These are phyloP conservation scores for Aspiorhynchus laticeps DNA, from an alignment of 2,113 vertebrate species.

Conservation along the genomic window DNA sequence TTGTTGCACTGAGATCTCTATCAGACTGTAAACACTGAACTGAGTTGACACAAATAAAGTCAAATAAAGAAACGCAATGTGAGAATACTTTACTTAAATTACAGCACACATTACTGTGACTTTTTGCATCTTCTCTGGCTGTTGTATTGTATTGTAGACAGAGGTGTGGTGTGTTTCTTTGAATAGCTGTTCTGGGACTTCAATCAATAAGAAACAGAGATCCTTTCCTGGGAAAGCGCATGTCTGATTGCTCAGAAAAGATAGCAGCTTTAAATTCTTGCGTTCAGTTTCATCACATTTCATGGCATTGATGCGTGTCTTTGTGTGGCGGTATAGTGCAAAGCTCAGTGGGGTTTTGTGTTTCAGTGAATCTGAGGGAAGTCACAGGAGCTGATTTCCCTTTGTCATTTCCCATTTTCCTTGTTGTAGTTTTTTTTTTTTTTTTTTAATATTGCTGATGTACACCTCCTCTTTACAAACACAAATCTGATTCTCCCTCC, in stretches of 20 bases:
- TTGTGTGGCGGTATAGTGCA: neutral
- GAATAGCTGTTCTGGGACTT: neutral
- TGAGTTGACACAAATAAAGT: slow-evolving; percentile 41
- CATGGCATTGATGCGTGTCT: neutral
- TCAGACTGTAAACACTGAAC: slow-evolving; percentile 6
- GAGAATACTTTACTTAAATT: slow-evolving; percentile 29
- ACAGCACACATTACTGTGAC: slow-evolving; percentile 14
- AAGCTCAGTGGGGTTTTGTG: neutral
- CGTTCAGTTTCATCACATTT: slow-evolving; percentile 5
- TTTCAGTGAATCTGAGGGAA: neutral
- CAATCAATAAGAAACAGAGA: slow-evolving; percentile 10
- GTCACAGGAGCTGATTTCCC: neutral
- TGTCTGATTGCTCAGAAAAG: slow-evolving; percentile 23
- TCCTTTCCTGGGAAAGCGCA: slow-evolving; percentile 16
- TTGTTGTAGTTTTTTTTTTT: neutral
- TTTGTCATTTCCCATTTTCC: no score
- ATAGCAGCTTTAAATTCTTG: neutral
- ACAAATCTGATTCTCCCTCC: neutral
- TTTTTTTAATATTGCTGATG: neutral
- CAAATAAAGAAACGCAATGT: neutral
- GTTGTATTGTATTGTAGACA: neutral
- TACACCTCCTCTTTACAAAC: neutral
- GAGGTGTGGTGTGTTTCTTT: slow-evolving; percentile 5
- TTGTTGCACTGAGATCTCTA: slow-evolving; percentile 17
- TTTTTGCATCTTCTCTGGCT: neutral